phyloP scores from a whole-genome alignment of 2,797 vertebrate species.

The Oryzias dopingdopingensis region DNA sequence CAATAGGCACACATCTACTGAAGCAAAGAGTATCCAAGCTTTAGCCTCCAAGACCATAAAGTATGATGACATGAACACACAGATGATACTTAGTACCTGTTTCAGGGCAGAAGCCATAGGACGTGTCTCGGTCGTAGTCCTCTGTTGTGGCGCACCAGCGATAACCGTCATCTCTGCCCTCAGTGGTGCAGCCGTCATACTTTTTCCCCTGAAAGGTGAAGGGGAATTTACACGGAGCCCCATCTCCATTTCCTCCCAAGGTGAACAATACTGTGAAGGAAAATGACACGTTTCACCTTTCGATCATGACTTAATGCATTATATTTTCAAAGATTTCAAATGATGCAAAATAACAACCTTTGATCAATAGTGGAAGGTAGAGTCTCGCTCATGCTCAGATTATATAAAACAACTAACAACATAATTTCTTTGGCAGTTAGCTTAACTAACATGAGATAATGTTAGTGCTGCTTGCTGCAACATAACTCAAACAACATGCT shows the following conservation, averaged over 20 bases:
- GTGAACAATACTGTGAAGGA: constrained; percentile 88
- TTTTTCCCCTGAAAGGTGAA: constrained; percentile 90
- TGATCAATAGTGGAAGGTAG: constrained; percentile 1
- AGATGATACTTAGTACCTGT: constrained; percentile 77
- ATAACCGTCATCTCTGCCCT: constrained; percentile 92
- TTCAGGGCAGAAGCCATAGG: constrained; percentile 95
- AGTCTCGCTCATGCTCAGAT: constrained; percentile 31
- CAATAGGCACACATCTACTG: background rate
- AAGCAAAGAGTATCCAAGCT: too few species aligned
- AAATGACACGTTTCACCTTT: constrained; percentile 8
- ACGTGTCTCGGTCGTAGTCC: constrained; percentile 90
- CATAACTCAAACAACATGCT: constrained; percentile 61
- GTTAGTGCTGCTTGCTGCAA: constrained; percentile 61
- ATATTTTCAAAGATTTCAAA: background rate
- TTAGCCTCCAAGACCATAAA: background rate
- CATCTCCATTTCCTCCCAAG: constrained; percentile 89
- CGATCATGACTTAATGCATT: background rate
- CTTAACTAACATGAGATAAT: constrained; percentile 31
- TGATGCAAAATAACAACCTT: background rate
- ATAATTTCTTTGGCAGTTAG: constrained; percentile 49
- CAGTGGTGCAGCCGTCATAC: constrained; percentile 89
- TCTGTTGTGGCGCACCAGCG: constrained; percentile 97
- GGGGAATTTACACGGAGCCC: constrained; percentile 93
- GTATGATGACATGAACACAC: background rate
- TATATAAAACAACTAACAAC: constrained; percentile 47